Evolutionary conservation across 2,797 vertebrate species (phyloP).

Genomic region (Notamacropus eugenii): DNA sequence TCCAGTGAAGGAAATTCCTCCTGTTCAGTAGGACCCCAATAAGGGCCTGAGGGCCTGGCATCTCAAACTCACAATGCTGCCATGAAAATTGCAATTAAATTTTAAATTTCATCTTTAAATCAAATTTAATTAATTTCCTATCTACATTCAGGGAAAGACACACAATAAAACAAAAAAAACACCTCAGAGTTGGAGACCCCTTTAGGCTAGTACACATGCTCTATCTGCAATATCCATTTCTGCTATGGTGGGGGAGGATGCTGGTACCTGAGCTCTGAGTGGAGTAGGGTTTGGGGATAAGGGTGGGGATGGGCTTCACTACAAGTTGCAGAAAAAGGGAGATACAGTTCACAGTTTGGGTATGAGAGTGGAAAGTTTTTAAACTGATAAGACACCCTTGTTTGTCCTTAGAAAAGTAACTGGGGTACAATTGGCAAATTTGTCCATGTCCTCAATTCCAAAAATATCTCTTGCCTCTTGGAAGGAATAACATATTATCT

Average conservation of each 20-base stretch:
- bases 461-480: background rate
- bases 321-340: background rate
- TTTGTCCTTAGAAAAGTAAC: background rate
- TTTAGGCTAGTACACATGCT: background rate
- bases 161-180: background rate
- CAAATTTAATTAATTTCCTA: background rate
- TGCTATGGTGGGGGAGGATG: background rate
- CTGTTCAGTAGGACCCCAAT: background rate
- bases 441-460: background rate
- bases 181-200: background rate
- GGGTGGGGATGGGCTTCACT: background rate
- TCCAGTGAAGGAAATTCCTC: background rate
- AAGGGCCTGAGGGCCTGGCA: background rate
- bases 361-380: background rate
- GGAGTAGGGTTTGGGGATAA: background rate
- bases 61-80: background rate
- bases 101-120: background rate
- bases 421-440: background rate
- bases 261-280: background rate
- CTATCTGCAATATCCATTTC: background rate
- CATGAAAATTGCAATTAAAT: background rate
- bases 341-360: background rate
- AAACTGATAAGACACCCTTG: background rate
- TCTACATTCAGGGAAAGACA: background rate
- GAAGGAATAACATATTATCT: background rate